These are phyloP conservation scores for Eutrigla gurnardus DNA, from an alignment of 2,797 vertebrate species.

Conservation along the genomic window DNA sequence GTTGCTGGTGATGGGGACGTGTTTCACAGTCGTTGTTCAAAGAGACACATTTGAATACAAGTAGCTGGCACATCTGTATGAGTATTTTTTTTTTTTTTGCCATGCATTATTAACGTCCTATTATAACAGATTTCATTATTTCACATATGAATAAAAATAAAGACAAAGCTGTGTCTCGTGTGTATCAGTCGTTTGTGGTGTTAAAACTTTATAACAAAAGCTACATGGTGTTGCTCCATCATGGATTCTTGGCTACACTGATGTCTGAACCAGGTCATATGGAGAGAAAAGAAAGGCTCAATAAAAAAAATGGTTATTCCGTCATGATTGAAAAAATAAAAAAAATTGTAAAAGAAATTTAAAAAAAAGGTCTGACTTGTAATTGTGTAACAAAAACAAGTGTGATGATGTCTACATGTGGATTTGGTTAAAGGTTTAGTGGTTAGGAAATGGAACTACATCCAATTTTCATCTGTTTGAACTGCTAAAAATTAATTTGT, in stretches of 20 bases:
- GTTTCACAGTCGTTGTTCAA: slow-evolving; percentile 45
- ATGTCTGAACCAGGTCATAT: not conserved
- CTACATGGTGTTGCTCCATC: not conserved
- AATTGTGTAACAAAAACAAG: slow-evolving; percentile 4
- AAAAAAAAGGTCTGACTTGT: not conserved
- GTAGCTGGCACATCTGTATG: slow-evolving; percentile 62
- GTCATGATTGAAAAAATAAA: not conserved
- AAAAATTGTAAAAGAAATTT: not conserved
- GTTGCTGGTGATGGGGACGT: slow-evolving; percentile 27
- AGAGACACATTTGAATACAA: slow-evolving; percentile 47
- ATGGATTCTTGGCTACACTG: not conserved
- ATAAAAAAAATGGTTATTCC: not conserved
- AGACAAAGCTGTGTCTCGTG: slow-evolving; percentile 15
- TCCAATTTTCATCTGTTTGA: slow-evolving; percentile 23
- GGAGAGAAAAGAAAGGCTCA: not conserved
- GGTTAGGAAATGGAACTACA: slow-evolving; percentile 6
- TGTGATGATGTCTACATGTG: not conserved
- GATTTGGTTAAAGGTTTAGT: slow-evolving; percentile 11
- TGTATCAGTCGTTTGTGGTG: slow-evolving; percentile 25
- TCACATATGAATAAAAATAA: slow-evolving; percentile 58
- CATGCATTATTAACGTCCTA: slow-evolving; percentile 69
- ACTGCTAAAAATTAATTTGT: slow-evolving; percentile 20
- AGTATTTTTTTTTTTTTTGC: slow-evolving; percentile 9
- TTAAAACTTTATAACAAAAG: slow-evolving; percentile 23
- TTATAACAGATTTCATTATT: slow-evolving; percentile 43